These are phyloP conservation scores for Mythimna albipuncta DNA, from an alignment of 2,888 invertebrate genomes.

Conservation along the genomic window DNA sequence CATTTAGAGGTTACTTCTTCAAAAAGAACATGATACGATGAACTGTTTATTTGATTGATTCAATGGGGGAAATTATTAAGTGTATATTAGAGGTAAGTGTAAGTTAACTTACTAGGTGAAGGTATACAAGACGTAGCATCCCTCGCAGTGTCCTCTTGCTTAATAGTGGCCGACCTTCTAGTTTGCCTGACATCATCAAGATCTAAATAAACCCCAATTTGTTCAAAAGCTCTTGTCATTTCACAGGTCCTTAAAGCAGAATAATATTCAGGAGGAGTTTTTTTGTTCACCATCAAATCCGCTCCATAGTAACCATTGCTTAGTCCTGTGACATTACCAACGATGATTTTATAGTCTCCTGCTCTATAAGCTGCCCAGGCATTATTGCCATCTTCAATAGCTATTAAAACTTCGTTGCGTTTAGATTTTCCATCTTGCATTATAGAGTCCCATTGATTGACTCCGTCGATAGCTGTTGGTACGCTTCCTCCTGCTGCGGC, in stretches of 20 bases:
- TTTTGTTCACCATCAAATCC: conserved; percentile 77
- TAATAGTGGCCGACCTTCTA: conserved; percentile 77
- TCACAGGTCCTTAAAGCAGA: conserved; percentile 74
- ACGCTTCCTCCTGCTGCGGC: conserved; percentile 81
- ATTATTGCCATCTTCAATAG: conserved; percentile 89
- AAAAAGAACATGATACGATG: neutral
- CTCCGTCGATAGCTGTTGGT: conserved; percentile 90
- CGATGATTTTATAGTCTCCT: conserved; percentile 92
- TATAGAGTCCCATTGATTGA: conserved; percentile 93
- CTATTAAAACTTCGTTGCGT: conserved; percentile 90
- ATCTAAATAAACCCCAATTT: conserved; percentile 77
- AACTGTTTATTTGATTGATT: neutral
- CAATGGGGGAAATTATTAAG: neutral
- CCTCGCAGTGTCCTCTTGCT: conserved; percentile 76
- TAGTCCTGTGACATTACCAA: conserved; percentile 88
- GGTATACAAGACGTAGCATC: conserved; percentile 81
- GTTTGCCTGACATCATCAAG: conserved; percentile 72
- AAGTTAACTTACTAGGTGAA: conserved; percentile 77
- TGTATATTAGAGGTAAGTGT: neutral
- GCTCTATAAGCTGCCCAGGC: conserved; percentile 90
- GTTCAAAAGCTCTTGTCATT: conserved; percentile 77
- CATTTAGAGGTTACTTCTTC: neutral
- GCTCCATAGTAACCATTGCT: conserved; percentile 83
- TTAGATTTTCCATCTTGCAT: conserved; percentile 83
- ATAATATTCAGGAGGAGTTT: conserved; percentile 79